phyloP scores from a whole-genome alignment of 1,140 invertebrate species.

The Notospermus geniculatus region DNA sequence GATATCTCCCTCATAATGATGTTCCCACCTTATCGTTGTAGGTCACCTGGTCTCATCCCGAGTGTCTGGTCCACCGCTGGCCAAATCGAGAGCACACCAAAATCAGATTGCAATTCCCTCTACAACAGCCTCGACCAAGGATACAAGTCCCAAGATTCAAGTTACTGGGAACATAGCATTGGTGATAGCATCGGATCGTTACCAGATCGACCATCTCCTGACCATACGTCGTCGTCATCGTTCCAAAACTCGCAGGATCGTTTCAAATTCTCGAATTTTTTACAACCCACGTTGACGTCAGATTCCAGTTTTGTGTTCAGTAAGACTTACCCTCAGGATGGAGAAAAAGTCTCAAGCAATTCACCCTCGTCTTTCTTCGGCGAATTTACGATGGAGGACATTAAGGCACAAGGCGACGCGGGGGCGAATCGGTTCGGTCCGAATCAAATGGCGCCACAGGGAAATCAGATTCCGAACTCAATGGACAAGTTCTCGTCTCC shows the following conservation, averaged over 20 bases:
- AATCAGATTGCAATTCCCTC: conserved; percentile 13
- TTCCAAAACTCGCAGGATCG: background rate
- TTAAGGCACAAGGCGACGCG: conserved; percentile 1
- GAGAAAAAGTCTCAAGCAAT: background rate
- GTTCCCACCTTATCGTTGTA: no score
- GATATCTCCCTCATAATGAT: no score
- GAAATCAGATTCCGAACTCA: background rate
- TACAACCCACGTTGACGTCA: background rate
- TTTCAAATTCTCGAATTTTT: background rate
- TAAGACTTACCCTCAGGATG: background rate
- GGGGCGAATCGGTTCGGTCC: background rate
- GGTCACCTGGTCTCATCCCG: background rate
- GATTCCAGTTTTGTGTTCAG: conserved; percentile 8
- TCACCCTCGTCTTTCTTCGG: background rate
- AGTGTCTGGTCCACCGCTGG: conserved; percentile 13
- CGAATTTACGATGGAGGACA: background rate
- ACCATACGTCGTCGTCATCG: background rate
- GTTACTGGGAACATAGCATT: background rate
- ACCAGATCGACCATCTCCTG: background rate
- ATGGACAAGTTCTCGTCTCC: background rate
- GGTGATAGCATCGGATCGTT: background rate
- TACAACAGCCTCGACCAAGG: conserved; percentile 14
- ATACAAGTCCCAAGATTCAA: conserved; percentile 2
- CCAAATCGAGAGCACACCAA: conserved; percentile 6
- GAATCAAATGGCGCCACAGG: background rate